A percentile compares a stretch with the other conserved stretches of the same genome.
Evolutionary conservation across 2,113 vertebrate species (phyloP).

Genomic region (Marcusenius ussheri): DNA sequence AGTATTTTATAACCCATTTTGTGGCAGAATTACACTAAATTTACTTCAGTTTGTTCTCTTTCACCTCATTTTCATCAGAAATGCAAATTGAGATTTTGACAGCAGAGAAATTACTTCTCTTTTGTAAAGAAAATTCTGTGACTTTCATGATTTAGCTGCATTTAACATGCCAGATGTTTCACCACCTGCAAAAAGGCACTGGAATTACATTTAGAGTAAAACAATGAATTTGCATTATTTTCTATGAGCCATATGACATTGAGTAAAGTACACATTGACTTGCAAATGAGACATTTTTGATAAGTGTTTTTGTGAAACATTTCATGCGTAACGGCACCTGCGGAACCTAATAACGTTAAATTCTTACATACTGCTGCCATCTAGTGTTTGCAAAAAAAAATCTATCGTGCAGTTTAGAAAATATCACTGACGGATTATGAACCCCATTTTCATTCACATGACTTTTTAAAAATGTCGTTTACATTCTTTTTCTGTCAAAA

Average conservation of each 20-base stretch:
- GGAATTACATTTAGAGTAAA: background rate
- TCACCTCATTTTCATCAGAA: background rate
- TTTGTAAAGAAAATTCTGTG: background rate
- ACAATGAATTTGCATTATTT: background rate
- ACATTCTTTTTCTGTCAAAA: background rate
- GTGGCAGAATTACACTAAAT: background rate
- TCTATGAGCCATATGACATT: background rate
- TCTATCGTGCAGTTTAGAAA: background rate
- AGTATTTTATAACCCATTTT: background rate
- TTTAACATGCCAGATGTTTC: constrained; percentile 35
- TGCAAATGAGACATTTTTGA: background rate
- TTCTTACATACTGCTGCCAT: constrained; percentile 48
- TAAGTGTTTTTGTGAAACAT: background rate
- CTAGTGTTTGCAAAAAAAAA: constrained; percentile 44
- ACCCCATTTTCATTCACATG: background rate
- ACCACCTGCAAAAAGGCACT: constrained; percentile 43
- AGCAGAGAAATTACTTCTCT: background rate
- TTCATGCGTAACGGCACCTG: background rate
- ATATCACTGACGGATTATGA: background rate
- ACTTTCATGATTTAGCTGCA: background rate
- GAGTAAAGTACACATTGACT: background rate
- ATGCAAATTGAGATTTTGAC: background rate
- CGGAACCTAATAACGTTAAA: background rate
- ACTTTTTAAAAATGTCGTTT: background rate
- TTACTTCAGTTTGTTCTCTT: background rate